Conservation (phyloP, 2,888 invertebrate species). For the Hydrotaea cyrtoneurina region DNA sequence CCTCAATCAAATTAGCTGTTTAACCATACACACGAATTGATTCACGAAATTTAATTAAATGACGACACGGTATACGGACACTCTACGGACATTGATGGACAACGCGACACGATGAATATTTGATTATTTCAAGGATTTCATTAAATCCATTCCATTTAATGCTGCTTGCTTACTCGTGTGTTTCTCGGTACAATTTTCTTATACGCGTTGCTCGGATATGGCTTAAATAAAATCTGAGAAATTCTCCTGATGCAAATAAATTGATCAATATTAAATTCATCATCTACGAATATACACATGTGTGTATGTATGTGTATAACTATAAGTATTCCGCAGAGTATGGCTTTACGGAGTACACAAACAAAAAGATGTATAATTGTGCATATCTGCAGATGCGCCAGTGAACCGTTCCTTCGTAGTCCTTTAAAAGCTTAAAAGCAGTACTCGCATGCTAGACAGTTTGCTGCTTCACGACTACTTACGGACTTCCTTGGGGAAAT, state of each 20-base stretch:
- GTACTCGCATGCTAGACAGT: background rate
- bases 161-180: no score
- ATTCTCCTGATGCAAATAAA: background rate
- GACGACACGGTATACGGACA: background rate
- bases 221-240: background rate
- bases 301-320: no score
- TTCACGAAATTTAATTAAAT: no score
- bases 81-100: background rate
- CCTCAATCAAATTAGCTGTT: no score
- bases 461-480: no score
- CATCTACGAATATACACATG: background rate
- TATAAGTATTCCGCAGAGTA: background rate
- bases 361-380: no score
- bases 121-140: conserved; percentile 7
- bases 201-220: background rate
- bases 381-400: no score
- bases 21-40: no score
- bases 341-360: no score
- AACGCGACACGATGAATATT: background rate
- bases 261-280: background rate
- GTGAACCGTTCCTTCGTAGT: no score
- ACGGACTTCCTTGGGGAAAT: conserved; percentile 52
- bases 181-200: background rate
- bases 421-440: no score
- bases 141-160: background rate